Evolutionary conservation across 2,888 invertebrate species (phyloP), one percentile per base, ranked within the genome.

Genomic region (Odontomyia ornata): DNA sequence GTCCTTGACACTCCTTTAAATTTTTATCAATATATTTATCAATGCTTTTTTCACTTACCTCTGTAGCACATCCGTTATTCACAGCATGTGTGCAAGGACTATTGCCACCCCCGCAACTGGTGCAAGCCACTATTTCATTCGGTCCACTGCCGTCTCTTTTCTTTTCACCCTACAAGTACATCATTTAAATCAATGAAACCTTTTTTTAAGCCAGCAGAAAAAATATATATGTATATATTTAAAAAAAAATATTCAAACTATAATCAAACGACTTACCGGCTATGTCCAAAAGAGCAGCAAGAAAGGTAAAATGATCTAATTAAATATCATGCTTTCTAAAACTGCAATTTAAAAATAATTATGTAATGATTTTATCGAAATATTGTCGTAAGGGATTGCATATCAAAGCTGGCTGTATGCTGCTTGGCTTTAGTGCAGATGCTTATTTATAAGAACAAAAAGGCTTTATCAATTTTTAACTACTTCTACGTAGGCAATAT

Each of bases 11-110:
- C n/a, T n/a, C n/a, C n/a, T n/a, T n/a, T n/a, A n/a, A n/a, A n/a
- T n/a, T n/a, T n/a, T n/a, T n/a, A n/a, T n/a, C n/a, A n/a, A n/a
- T n/a, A n/a, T n/a, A n/a, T n/a, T n/a, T 36, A 9, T 36, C 9
- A 36, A 36, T 36, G 36, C 36, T 36, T 5, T 5, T 36, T 36
- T 36, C 36, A 82, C 82, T 89, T 90, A 94, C 95, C 93, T 95
- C 95, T 80, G 94, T 89, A 77, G 94, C 94, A 84, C 95, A 95
- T 84, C 95, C 95, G 85, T 95, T 95, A 85, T 94, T 95, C 77
- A 93, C 91, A 77, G 95, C 92, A 87, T 95, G 95, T 77, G 95
- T 94, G 85, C 95, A 95, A 36, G 93, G 93, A 83, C 93, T 93
- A 67, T 93, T 92, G 82, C 91, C 91, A 0, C 89, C 89, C 1